These are phyloP conservation scores for Pomatorhinus ruficollis DNA, from an alignment of 2,113 vertebrate species.

Conservation along the genomic window DNA sequence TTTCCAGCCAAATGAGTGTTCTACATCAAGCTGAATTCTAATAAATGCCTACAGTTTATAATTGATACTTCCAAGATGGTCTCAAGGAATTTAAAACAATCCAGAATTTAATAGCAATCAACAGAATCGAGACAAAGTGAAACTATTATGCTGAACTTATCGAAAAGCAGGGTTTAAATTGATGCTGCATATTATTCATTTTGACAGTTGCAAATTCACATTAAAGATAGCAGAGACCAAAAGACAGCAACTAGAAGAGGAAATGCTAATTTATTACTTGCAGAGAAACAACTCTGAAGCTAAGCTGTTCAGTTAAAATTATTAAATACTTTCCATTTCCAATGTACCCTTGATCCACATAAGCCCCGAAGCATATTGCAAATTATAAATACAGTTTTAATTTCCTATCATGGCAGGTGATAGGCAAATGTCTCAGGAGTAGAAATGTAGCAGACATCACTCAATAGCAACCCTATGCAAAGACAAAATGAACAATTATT, in stretches of 20 bases:
- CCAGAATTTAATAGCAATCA: slow-evolving; percentile 78
- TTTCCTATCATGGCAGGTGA: neutral
- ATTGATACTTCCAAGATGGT: slow-evolving; percentile 71
- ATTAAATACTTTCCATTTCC: slow-evolving; percentile 59
- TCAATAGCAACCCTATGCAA: neutral
- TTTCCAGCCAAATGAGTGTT: slow-evolving; percentile 41
- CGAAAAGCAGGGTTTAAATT: slow-evolving; percentile 76
- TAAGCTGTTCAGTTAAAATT: slow-evolving; percentile 65
- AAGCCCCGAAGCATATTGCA: neutral
- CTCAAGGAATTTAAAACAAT: slow-evolving; percentile 79
- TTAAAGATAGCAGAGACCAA: slow-evolving; percentile 74
- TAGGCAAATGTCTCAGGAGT: neutral
- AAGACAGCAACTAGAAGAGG: slow-evolving; percentile 63
- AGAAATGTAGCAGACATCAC: neutral
- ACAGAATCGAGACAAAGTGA: slow-evolving; percentile 78
- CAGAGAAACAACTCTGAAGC: slow-evolving; percentile 70
- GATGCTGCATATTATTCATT: slow-evolving; percentile 80
- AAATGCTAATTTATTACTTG: slow-evolving; percentile 77
- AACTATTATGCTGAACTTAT: slow-evolving; percentile 75
- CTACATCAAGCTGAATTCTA: slow-evolving; percentile 69
- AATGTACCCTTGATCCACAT: slow-evolving; percentile 23
- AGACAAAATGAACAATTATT: neutral
- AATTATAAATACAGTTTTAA: neutral
- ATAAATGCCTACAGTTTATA: slow-evolving; percentile 75
- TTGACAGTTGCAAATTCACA: slow-evolving; percentile 81